These are phyloP conservation scores for Ameiurus melas DNA, from an alignment of 2,113 vertebrate species.

Conservation along the genomic window DNA sequence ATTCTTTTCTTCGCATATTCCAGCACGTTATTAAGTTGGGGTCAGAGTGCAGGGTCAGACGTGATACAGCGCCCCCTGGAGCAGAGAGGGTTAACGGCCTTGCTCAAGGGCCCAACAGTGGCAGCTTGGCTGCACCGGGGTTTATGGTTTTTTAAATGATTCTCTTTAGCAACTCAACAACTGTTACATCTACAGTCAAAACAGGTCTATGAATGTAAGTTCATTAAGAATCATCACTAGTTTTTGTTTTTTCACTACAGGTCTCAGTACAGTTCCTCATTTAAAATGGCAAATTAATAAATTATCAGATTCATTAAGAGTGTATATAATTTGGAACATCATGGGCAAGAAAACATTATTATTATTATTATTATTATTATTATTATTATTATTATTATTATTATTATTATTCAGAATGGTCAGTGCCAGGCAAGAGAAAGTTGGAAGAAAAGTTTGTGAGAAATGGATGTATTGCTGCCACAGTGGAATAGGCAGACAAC, in stretches of 20 bases:
- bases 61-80: too few relatives aligned
- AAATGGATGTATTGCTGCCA: slow-evolving; percentile 61
- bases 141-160: neutral
- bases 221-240: neutral
- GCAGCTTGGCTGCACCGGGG: too few relatives aligned
- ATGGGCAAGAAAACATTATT: neutral
- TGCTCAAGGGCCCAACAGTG: too few relatives aligned
- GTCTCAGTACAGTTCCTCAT: neutral
- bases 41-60: too few relatives aligned
- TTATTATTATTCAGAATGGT: neutral
- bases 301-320: neutral
- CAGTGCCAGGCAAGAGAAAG: neutral
- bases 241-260: neutral
- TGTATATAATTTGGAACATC: neutral
- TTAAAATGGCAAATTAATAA: neutral
- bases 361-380: slow-evolving; percentile 1
- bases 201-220: neutral
- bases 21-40: too few relatives aligned
- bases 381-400: slow-evolving; percentile 12
- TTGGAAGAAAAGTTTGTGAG: neutral
- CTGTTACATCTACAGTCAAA: neutral
- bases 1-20: too few relatives aligned
- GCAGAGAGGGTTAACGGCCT: too few relatives aligned
- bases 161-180: neutral
- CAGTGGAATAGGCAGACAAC: slow-evolving; percentile 64